Percentiles rank a stretch among this genome's conserved stretches.
These are phyloP conservation scores for Tachystola acroxantha DNA, from an alignment of 2,888 invertebrate species.

Conservation along the genomic window DNA sequence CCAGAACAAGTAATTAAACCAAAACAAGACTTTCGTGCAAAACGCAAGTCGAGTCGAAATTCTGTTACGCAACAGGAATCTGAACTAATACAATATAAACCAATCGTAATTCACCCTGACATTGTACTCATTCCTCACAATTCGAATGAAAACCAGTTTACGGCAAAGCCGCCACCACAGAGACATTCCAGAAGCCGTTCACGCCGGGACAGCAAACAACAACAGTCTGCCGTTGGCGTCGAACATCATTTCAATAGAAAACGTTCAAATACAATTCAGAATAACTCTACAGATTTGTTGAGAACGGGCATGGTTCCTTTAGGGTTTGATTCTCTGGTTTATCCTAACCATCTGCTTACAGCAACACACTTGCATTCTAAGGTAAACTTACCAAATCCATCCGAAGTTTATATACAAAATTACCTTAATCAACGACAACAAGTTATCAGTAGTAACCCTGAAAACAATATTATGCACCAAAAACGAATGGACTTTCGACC, in stretches of 20 bases:
- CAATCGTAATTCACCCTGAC: background rate
- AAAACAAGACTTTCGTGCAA: background rate
- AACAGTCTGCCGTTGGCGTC: background rate
- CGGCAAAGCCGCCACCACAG: background rate
- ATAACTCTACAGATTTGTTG: background rate
- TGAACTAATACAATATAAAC: no score
- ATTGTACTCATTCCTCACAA: background rate
- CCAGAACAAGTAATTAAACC: background rate
- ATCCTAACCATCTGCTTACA: no score
- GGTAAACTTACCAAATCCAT: no score
- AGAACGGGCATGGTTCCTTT: background rate
- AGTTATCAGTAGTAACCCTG: background rate
- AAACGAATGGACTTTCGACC: background rate
- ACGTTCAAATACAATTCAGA: background rate
- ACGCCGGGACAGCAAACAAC: background rate
- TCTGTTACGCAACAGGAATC: background rate
- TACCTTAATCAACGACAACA: background rate
- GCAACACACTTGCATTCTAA: no score
- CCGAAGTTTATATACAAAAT: background rate
- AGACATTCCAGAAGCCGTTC: background rate
- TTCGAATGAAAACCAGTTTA: background rate
- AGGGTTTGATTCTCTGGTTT: background rate
- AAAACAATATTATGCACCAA: background rate
- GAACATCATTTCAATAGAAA: background rate
- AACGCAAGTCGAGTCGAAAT: background rate